Conservation (phyloP, 2,113 vertebrate species). For the Pantherophis guttatus region DNA sequence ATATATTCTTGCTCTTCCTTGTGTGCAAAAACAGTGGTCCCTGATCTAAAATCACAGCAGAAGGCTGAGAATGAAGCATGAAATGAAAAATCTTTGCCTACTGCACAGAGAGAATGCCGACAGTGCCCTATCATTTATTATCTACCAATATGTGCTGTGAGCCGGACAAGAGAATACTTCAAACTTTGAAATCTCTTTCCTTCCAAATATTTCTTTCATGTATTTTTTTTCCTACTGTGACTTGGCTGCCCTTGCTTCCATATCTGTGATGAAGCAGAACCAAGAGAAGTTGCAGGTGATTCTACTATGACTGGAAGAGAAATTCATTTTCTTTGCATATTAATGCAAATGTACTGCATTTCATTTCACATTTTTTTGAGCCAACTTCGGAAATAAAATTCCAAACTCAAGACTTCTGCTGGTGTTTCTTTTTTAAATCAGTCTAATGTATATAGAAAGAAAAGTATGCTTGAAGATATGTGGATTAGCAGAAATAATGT, state of each 20-base stretch:
- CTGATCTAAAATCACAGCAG: constrained; percentile 38
- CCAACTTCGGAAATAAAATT: neutral
- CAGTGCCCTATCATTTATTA: constrained; percentile 26
- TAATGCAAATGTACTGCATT: neutral
- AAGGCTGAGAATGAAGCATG: constrained; percentile 48
- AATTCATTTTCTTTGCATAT: neutral
- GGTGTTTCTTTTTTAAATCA: neutral
- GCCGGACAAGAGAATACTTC: constrained; percentile 9
- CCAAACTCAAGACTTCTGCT: neutral
- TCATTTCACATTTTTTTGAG: neutral
- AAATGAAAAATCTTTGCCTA: constrained; percentile 48
- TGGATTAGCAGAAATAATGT: neutral
- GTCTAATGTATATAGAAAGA: neutral
- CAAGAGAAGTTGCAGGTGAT: neutral
- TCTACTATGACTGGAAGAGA: neutral
- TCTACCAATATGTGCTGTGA: neutral
- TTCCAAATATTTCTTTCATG: constrained; percentile 7
- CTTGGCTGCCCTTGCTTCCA: neutral
- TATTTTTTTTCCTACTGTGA: neutral
- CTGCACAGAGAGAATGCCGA: constrained; percentile 9
- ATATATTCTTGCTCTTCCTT: constrained; percentile 21
- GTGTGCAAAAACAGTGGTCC: neutral
- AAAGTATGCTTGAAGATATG: neutral
- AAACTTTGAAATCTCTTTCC: neutral
- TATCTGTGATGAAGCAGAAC: neutral